Percentiles rank a stretch among this genome's conserved stretches.
phyloP scores from a whole-genome alignment of 2,113 vertebrate genomes.

The Alethe diademata region DNA sequence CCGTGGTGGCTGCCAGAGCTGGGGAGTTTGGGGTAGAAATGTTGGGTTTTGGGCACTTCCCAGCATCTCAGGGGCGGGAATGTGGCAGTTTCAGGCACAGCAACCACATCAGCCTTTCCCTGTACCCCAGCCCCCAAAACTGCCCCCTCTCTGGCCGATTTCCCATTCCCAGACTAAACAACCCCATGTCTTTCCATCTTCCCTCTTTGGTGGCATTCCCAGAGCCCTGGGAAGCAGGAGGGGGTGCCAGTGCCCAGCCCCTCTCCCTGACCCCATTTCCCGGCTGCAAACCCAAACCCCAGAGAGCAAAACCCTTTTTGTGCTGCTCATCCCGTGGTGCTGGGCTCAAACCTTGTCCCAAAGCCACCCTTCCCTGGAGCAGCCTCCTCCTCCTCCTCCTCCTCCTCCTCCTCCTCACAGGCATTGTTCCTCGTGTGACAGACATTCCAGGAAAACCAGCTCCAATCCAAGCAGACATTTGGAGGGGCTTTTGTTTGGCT shows the following conservation, averaged over 20 bases:
- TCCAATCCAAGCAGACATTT: neutral
- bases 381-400: neutral
- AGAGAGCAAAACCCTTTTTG: accelerated
- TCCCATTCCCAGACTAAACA: neutral
- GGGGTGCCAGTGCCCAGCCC: neutral
- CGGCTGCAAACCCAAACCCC: accelerated
- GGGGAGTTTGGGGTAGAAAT: neutral
- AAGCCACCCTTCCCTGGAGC: neutral
- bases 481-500: slow-evolving; percentile 43
- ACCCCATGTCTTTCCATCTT: neutral
- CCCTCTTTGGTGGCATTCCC: accelerated
- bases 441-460: neutral
- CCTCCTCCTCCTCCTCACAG: neutral
- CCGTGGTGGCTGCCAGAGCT: neutral
- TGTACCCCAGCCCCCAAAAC: accelerated
- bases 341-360: neutral
- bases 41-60: accelerated
- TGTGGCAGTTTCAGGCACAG: accelerated
- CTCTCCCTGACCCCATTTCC: neutral
- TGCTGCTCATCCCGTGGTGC: neutral
- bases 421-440: neutral
- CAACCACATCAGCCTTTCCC: neutral
- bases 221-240: neutral
- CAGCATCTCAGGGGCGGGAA: neutral
- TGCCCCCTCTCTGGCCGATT: accelerated